Evolutionary conservation across 1,140 invertebrate genomes (phyloP), one percentile per base, ranked within the genome.

Genomic region (Aphidius gifuensis): DNA sequence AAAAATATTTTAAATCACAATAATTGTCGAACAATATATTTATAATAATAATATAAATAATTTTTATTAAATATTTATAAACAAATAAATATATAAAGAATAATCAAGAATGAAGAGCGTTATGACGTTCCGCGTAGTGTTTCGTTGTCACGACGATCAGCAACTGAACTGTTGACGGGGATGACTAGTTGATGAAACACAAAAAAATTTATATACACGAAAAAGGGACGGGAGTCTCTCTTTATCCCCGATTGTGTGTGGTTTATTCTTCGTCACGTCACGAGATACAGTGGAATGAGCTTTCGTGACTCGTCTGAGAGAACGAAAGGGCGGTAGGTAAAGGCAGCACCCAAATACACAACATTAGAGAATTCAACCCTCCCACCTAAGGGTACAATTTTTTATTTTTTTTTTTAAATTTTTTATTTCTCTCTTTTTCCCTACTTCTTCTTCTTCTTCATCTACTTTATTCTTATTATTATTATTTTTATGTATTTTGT

Each of bases 131-230:
- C 67, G 66, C 68, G 66, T 67, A 62, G 74, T 74, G 78, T 76
- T 71, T 77, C 76, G 78, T 78, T 72, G 78, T 80, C 79, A 78
- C 77, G 78, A 76, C 78, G 74, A 70, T 78, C 73, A 73, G 71
- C 77, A 80, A 81, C 79, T 81, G 78, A 81, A 71, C 71, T 68
- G 70, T 64, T 68, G 71, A 71, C 69, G 70, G 68, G 79, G 79
- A 77, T 80, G 77, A 76, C 75, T 79, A 71, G 74, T 71, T 67
- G 66, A 66, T 70, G 66, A 66, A 66, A 69, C 66, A 68, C 64
- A 32, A 32, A 32, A 32, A 32, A 32, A 32, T 32, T 32, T 32
- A 32, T 32, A 32, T 32, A 32, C 23, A 58, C 53, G 64, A 64
- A 54, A 46, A n/a, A 58, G 55, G 44, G 67, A 71, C 69, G 68